Base-by-base conservation (phyloP, 2,888 invertebrate genomes). In the Chloroclysta siterata region DNA sequence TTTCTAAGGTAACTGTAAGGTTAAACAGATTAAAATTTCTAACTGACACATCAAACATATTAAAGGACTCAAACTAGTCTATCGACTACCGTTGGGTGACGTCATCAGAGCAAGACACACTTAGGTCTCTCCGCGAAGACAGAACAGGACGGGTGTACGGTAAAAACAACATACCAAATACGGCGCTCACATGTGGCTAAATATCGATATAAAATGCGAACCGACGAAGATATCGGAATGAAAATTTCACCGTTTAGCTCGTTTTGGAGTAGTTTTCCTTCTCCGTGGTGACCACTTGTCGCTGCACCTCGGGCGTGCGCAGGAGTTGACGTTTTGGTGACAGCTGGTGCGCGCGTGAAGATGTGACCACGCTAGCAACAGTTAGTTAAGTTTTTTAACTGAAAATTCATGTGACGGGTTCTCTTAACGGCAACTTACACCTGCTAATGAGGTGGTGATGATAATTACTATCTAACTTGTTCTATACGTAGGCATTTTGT, bases 131-230 rank as follows among this genome's bases (percentile, higher is more conserved):
- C 51, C 29, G 48, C 47, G 48, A 53, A 50, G 73, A 47, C 41
- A 65, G 80, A 84, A 69, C 75, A 75, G 75, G 84, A 85, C 73
- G 53, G 74, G 15, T 7, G 66, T 69, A 72, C 73, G 75, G 83
- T 83, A 88, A 89, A 87, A 87, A 87, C 91, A 85, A 89, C 80
- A 85, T 90, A 72, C 92, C 92, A 86, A 87, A 92, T 93, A 91
- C 82, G 91, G 89, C 67, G 79, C 70, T 90, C 92, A 91, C 83
- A 91, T 93, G 91, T 88, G 84, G 76, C 86, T 85, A 91, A 91
- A 91, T 87, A 88, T 85, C 77, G 80, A 78, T 73, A 83, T 89
- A 88, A 81, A 75, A 74, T 75, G 75, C 72, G 77, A 81, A 79
- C 70, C 75, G 68, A 66, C 66, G 75, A 71, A 77, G 74, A 73